Evolutionary conservation across 1,140 invertebrate genomes (phyloP).

Genomic region (Oreohelix idahoensis): DNA sequence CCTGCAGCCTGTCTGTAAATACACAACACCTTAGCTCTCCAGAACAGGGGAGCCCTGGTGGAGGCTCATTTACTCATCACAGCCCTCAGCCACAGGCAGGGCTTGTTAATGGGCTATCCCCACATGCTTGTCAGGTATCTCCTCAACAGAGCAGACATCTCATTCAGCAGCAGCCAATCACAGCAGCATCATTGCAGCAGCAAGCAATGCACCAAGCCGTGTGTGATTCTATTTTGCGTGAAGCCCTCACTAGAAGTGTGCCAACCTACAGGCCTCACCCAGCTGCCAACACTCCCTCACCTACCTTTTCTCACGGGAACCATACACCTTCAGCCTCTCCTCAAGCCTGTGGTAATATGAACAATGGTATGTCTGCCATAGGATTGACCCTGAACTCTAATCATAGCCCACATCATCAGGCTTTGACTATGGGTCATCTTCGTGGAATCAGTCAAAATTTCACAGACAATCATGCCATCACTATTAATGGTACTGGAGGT

Average conservation of each 20-base stretch:
- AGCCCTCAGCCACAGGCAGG: slow-evolving; percentile 35
- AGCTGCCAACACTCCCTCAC: slow-evolving; percentile 26
- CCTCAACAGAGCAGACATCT: slow-evolving; percentile 43
- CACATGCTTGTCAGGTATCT: slow-evolving; percentile 45
- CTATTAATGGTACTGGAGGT: slow-evolving; percentile 12
- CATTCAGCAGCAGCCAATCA: slow-evolving; percentile 25
- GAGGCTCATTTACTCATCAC: slow-evolving; percentile 32
- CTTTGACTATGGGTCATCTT: background rate
- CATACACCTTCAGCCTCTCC: background rate
- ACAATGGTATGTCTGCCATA: slow-evolving; percentile 33
- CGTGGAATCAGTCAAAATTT: background rate
- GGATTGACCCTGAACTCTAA: slow-evolving; percentile 18
- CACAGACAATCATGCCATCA: slow-evolving; percentile 6
- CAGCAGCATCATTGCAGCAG: slow-evolving; percentile 15
- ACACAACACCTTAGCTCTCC: slow-evolving; percentile 52
- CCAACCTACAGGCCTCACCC: slow-evolving; percentile 35
- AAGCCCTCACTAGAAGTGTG: slow-evolving; percentile 57
- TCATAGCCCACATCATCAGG: background rate
- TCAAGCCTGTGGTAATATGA: slow-evolving; percentile 22
- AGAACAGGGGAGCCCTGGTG: slow-evolving; percentile 55
- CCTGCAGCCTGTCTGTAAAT: slow-evolving; percentile 49
- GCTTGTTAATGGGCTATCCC: slow-evolving; percentile 19
- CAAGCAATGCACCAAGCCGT: slow-evolving; percentile 46
- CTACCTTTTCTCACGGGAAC: slow-evolving; percentile 5
- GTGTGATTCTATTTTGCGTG: slow-evolving; percentile 63